Conservation (phyloP, 2,797 vertebrate genomes). For the Lindbergichthys nudifrons region DNA sequence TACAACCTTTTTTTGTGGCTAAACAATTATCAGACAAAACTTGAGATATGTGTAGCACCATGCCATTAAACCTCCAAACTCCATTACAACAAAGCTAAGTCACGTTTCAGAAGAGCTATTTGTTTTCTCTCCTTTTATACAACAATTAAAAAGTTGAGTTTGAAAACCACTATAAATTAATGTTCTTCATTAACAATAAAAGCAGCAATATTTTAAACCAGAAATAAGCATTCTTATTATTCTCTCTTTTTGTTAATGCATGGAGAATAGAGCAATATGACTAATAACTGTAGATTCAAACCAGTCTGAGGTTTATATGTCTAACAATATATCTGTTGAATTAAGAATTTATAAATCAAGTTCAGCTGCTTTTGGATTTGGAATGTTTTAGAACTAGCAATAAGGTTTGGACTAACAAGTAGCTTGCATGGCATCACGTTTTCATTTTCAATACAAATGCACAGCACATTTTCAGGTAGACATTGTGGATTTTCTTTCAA, state of each 20-base stretch:
- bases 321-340: too few relatives aligned
- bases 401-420: neutral
- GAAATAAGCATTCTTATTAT: neutral
- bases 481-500: neutral
- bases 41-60: neutral
- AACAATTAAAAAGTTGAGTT: neutral
- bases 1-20: too few relatives aligned
- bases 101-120: neutral
- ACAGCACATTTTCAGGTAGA: neutral
- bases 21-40: neutral
- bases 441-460: neutral
- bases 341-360: neutral
- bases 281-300: neutral
- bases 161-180: neutral
- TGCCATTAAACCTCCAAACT: neutral
- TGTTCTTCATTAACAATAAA: neutral
- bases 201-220: neutral
- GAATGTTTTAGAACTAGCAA: neutral
- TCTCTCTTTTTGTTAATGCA: neutral
- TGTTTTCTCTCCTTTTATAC: neutral
- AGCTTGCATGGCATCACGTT: too few relatives aligned
- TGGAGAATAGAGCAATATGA: neutral
- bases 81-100: neutral
- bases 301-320: neutral
- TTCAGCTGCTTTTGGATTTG: neutral